Conservation (phyloP, 2,888 invertebrate species). For the Noctua pronuba region DNA sequence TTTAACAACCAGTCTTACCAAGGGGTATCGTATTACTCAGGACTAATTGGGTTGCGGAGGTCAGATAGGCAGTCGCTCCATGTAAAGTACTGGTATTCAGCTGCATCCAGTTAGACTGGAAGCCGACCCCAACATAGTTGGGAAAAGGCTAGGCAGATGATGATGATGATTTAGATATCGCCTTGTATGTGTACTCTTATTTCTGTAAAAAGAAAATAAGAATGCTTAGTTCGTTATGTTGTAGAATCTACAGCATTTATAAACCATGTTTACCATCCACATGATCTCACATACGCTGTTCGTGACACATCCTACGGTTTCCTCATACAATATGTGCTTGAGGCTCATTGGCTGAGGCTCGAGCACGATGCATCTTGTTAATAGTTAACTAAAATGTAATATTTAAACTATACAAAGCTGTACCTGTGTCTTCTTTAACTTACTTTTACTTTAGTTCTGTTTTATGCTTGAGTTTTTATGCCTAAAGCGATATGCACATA, state of each 20-base stretch:
- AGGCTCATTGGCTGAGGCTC: slow-evolving; percentile 30
- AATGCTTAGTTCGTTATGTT: not conserved
- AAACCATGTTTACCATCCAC: not conserved
- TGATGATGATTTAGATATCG: not conserved
- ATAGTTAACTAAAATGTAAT: slow-evolving; percentile 35
- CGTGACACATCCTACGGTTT: slow-evolving; percentile 31
- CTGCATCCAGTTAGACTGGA: too few species aligned
- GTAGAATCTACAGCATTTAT: not conserved
- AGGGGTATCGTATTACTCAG: too few species aligned
- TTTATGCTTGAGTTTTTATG: slow-evolving; percentile 28
- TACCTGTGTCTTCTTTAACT: slow-evolving; percentile 1
- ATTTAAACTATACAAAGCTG: slow-evolving; percentile 34
- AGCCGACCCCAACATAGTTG: not conserved
- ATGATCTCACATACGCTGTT: slow-evolving; percentile 20
- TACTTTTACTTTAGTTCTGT: not conserved
- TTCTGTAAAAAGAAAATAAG: not conserved
- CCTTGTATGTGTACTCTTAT: not conserved
- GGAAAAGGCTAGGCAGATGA: not conserved
- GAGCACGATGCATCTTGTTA: slow-evolving; percentile 38
- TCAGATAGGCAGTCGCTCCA: too few species aligned
- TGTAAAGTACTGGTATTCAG: too few species aligned
- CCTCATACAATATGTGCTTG: slow-evolving; percentile 45
- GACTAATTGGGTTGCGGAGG: too few species aligned
- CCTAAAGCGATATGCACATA: slow-evolving; percentile 19
- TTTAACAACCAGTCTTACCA: too few species aligned